Base-by-base conservation (phyloP, 2,797 vertebrate genomes). In the Muraenolepis orangiensis region DNA sequence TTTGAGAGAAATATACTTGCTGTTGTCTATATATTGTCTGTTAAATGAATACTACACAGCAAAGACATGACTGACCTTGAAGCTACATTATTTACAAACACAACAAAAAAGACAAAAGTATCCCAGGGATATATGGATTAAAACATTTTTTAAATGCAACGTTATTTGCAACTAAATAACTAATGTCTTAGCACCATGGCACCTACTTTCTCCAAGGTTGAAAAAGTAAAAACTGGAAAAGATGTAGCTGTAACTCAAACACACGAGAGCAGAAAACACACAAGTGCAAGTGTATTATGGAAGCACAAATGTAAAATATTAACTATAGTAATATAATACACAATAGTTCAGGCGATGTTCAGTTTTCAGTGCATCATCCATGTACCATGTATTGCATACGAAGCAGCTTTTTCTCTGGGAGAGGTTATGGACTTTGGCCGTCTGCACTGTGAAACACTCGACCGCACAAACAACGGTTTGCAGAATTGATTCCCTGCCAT, bases 391-490 rank as follows among this genome's bases (percentile, higher is more conserved):
- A n/a, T n/a, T n/a, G n/a, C n/a, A n/a, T n/a, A n/a, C n/a, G n/a
- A n/a, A n/a, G n/a, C n/a, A 69, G 69, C 26, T 76, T 73, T 70
- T 70, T 14, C 69, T 67, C 40, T 74, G 71, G 72, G 79, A 69
- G 57, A 74, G 51, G 34, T 66, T 88, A 83, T 90, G 91, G 88
- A 69, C 84, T 80, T 73, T 36, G 69, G 36, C n/a, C 7, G 36
- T 57, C 71, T 38, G 69, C 72, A 81, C 71, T 0, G 80, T 32
- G 86, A 91, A 92, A 92, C 91, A 91, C 73, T 76, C 40, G 72
- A 86, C 86, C 78, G 81, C 84, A 61, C n/a, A n/a, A n/a, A n/a
- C n/a, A n/a, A n/a, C n/a, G 69, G 73, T 30, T 64, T 36, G 57
- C 57, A 64, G 51, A 73, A 36, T 77, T 72, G 31, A 28, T 72